A percentile compares a stretch with the other conserved stretches of the same genome.
phyloP scores from a whole-genome alignment of 1,140 invertebrate genomes.

The Tetramorium parvispinum region DNA sequence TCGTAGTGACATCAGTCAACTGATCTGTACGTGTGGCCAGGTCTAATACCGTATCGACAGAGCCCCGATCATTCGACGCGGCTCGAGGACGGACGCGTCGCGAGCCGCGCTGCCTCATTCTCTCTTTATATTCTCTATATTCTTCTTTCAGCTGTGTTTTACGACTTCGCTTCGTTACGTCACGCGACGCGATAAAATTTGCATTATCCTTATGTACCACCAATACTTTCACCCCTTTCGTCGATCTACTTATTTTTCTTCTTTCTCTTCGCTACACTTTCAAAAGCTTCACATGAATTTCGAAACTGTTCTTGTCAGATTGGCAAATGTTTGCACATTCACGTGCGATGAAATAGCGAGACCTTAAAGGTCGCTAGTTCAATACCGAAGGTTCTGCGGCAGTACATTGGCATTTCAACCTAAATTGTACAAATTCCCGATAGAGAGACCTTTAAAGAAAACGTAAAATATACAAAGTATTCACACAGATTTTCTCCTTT shows the following conservation, averaged over 20 bases:
- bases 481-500: neutral
- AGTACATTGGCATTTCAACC: constrained; percentile 72
- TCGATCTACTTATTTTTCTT: neutral
- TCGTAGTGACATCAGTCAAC: constrained; percentile 66
- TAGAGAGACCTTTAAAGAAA: constrained; percentile 41
- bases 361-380: constrained; percentile 50
- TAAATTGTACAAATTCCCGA: constrained; percentile 23
- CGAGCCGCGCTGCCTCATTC: constrained; percentile 78
- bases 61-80: constrained; percentile 76
- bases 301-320: neutral
- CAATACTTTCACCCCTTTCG: neutral
- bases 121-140: constrained; percentile 76
- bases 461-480: neutral
- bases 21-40: constrained; percentile 71
- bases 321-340: neutral
- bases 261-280: neutral
- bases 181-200: neutral
- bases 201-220: neutral
- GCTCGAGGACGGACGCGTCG: constrained; percentile 75
- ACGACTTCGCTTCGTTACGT: constrained; percentile 56
- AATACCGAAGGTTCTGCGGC: constrained; percentile 30
- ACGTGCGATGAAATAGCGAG: neutral
- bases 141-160: constrained; percentile 49
- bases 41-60: constrained; percentile 67
- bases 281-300: neutral